Evolutionary conservation across 2,888 invertebrate genomes (phyloP).

Genomic region (Pristionchus japonicus): DNA sequence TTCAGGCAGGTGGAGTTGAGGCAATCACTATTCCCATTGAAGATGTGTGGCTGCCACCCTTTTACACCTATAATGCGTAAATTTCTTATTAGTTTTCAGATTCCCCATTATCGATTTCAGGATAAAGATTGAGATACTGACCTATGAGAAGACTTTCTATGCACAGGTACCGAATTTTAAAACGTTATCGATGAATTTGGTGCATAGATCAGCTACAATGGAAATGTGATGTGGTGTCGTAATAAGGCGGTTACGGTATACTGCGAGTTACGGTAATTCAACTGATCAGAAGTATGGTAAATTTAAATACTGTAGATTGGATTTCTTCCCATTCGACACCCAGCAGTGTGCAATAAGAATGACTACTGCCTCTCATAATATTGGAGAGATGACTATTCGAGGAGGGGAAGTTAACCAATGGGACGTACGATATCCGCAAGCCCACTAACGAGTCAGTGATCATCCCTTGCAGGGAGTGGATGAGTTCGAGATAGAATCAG

Average conservation of each 20-base stretch:
- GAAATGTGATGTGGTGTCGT: slow-evolving; percentile 11
- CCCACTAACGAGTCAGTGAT: neutral
- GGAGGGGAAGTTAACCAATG: slow-evolving; percentile 10
- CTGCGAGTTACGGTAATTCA: neutral
- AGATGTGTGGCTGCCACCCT: slow-evolving; percentile 16
- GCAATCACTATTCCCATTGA: neutral
- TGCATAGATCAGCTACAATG: slow-evolving; percentile 3
- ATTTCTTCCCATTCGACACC: neutral
- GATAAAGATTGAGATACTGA: neutral
- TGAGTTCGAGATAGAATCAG: slow-evolving; percentile 26
- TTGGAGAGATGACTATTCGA: neutral
- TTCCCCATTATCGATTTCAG: neutral
- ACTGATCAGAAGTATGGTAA: neutral
- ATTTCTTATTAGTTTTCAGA: neutral
- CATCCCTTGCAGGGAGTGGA: neutral
- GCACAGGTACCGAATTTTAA: neutral
- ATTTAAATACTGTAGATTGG: neutral
- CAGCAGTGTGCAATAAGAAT: neutral
- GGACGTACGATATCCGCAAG: neutral
- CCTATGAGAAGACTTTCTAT: neutral
- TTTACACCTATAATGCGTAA: slow-evolving; percentile 16
- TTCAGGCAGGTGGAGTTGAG: neutral
- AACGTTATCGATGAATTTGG: neutral
- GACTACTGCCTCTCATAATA: neutral
- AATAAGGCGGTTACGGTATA: neutral